Percentiles rank a stretch among this genome's conserved stretches.
phyloP scores from a whole-genome alignment of 1,140 invertebrate genomes.

The Artemia franciscana region DNA sequence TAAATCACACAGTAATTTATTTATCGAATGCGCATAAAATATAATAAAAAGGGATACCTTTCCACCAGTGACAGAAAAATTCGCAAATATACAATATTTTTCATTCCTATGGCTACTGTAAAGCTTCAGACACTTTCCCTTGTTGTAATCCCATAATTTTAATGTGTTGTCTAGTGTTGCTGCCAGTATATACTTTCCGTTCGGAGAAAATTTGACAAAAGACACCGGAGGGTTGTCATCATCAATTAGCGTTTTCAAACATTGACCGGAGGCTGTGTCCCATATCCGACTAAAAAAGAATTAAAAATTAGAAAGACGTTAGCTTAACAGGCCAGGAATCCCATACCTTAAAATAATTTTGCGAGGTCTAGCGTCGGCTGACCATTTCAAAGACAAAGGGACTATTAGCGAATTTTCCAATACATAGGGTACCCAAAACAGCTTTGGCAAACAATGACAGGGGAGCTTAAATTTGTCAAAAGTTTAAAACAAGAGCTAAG shows the following conservation, averaged over 20 bases:
- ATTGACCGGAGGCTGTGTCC: slow-evolving; percentile 97
- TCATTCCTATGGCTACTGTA: slow-evolving; percentile 97
- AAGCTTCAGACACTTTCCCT: slow-evolving; percentile 87
- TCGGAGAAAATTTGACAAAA: slow-evolving; percentile 99
- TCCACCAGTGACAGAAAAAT: slow-evolving; percentile 97
- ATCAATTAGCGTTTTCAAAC: slow-evolving; percentile 85
- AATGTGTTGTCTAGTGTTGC: slow-evolving; percentile 94
- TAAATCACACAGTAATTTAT: too few species aligned
- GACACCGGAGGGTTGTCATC: slow-evolving; percentile 98
- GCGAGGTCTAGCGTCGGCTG: too few species aligned
- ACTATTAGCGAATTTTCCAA: too few species aligned
- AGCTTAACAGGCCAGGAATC: too few species aligned
- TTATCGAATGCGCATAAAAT: too few species aligned
- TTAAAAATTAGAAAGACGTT: slow-evolving; percentile 12
- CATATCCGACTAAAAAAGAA: slow-evolving; percentile 69
- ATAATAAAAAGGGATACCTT: too few species aligned
- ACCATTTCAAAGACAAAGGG: too few species aligned
- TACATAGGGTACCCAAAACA: too few species aligned
- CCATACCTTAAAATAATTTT: too few species aligned
- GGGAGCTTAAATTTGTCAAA: too few species aligned
- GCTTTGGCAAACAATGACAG: too few species aligned
- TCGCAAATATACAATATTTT: slow-evolving; percentile 99
- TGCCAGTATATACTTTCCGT: slow-evolving; percentile 96
- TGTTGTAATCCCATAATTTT: slow-evolving; percentile 98
- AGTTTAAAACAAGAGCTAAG: too few species aligned